Evolutionary conservation across 2,113 vertebrate genomes (phyloP).

Genomic region (Pontoporia blainvillei): DNA sequence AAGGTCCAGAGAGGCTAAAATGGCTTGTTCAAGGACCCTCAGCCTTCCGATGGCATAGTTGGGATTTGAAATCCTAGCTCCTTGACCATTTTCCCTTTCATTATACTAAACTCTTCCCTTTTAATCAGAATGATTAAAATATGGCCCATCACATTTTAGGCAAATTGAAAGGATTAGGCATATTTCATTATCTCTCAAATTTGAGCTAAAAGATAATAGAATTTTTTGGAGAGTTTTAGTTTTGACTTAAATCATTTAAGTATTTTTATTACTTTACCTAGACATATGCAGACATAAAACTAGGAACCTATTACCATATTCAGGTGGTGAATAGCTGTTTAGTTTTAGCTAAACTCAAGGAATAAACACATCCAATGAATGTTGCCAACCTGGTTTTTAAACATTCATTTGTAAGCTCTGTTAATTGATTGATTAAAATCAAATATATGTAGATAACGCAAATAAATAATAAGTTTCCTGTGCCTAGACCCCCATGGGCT

Average conservation of each 20-base stretch:
- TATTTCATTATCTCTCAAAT: background rate
- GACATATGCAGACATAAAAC: background rate
- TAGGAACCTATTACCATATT: background rate
- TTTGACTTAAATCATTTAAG: background rate
- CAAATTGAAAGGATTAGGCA: background rate
- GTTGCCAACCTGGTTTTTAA: background rate
- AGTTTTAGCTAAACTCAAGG: background rate
- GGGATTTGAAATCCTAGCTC: background rate
- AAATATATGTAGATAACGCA: background rate
- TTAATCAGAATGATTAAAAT: background rate
- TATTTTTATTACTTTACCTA: background rate
- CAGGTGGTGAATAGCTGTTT: background rate
- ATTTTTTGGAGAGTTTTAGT: background rate
- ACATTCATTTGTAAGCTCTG: background rate
- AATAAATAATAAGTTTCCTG: background rate
- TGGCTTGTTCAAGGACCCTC: background rate
- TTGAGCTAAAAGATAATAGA: conserved; percentile 15
- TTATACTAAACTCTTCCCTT: background rate
- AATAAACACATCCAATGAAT: background rate
- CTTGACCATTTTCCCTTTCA: background rate
- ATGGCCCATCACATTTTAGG: background rate
- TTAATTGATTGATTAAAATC: background rate
- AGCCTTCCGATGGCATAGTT: background rate
- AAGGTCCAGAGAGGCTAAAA: background rate
- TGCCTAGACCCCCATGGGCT: rapidly evolving